phyloP scores from a whole-genome alignment of 2,888 invertebrate species.

The Tenthredo amoena region DNA sequence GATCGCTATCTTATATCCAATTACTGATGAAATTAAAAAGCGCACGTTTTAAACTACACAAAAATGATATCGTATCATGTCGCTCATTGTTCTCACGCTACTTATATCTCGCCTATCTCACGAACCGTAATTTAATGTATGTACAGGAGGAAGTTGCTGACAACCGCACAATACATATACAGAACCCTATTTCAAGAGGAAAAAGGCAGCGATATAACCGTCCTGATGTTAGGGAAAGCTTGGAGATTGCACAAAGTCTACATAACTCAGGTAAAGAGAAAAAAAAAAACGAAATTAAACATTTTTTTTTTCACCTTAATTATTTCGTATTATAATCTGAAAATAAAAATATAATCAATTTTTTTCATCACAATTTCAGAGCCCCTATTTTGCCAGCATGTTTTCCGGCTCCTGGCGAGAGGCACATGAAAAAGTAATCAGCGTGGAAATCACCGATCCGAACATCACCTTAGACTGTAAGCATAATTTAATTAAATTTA shows the following conservation, averaged over 20 bases:
- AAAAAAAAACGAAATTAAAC: not conserved
- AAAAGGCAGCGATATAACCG: conserved; percentile 87
- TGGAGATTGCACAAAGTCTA: conserved; percentile 90
- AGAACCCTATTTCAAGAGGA: conserved; percentile 88
- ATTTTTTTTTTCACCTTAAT: not conserved
- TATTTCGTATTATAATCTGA: not conserved
- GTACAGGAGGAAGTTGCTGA: conserved; percentile 83
- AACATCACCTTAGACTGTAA: conserved; percentile 85
- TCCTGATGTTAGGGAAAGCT: conserved; percentile 85
- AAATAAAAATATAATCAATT: not conserved
- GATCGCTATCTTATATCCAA: conserved; percentile 53
- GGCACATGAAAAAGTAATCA: conserved; percentile 83
- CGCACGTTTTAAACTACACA: not conserved
- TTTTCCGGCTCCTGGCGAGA: conserved; percentile 90
- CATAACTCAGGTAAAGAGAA: conserved; percentile 82
- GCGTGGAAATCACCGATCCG: conserved; percentile 86
- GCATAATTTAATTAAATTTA: conserved; percentile 58
- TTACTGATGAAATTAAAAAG: not conserved
- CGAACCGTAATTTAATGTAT: conserved; percentile 42
- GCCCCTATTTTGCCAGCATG: conserved; percentile 90
- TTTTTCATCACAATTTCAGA: conserved; percentile 76
- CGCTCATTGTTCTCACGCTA: not conserved
- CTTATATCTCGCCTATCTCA: conserved; percentile 1
- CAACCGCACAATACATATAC: conserved; percentile 89
- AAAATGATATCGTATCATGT: not conserved